These are phyloP conservation scores for silkworm (Bombyx mori) DNA, from an alignment of 1,140 invertebrate species.

Conservation along the genomic window DNA sequence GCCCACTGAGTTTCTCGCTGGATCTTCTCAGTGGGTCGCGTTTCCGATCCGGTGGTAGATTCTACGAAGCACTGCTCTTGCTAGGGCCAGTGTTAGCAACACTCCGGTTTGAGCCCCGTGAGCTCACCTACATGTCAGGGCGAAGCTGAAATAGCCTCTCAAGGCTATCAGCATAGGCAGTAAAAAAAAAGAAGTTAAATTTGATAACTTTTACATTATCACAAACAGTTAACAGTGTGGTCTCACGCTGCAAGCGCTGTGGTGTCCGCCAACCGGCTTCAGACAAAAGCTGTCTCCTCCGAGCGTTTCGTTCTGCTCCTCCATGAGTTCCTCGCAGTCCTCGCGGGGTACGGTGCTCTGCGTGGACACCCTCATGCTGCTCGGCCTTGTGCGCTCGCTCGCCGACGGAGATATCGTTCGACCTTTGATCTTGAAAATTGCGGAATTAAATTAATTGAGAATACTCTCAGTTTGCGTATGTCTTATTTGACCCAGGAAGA, in stretches of 20 bases:
- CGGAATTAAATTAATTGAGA: background rate
- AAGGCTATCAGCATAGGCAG: too few species aligned
- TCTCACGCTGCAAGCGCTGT: slow-evolving; percentile 44
- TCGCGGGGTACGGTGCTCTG: slow-evolving; percentile 34
- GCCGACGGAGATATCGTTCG: slow-evolving; percentile 29
- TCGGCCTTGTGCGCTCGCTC: slow-evolving; percentile 34
- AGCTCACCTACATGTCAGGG: too few species aligned
- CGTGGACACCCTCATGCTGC: slow-evolving; percentile 43
- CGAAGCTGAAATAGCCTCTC: too few species aligned
- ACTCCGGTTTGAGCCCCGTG: too few species aligned
- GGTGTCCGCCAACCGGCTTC: slow-evolving; percentile 34
- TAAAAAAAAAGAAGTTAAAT: too few species aligned
- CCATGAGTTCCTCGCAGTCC: slow-evolving; percentile 23
- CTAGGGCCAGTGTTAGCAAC: too few species aligned
- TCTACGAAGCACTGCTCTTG: too few species aligned
- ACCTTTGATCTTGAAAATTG: slow-evolving; percentile 29
- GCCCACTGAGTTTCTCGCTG: too few species aligned
- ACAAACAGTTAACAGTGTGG: background rate
- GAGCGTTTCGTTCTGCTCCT: slow-evolving; percentile 19
- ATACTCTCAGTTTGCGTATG: too few species aligned
- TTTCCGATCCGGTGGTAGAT: too few species aligned
- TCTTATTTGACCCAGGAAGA: too few species aligned
- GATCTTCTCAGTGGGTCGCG: too few species aligned
- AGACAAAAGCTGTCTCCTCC: slow-evolving; percentile 34
- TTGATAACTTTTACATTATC: background rate